Evolutionary conservation across 2,888 invertebrate species (phyloP).

Genomic region (Sinopyrophorus schimmeli): DNA sequence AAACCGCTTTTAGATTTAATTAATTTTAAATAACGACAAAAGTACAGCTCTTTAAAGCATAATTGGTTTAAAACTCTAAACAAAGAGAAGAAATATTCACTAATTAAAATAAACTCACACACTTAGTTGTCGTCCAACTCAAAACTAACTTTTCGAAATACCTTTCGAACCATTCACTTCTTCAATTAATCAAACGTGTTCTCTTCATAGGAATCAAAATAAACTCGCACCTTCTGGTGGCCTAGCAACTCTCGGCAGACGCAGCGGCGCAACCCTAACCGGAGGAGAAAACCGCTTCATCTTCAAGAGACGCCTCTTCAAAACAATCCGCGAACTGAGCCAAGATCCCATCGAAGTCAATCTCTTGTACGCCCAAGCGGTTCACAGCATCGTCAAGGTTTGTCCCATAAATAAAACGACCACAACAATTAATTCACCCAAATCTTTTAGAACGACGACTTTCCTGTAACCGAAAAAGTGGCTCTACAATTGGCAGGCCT

Average conservation of each 20-base stretch:
- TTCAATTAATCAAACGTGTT: background rate
- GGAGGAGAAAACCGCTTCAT: slow-evolving; percentile 90
- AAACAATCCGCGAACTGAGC: slow-evolving; percentile 84
- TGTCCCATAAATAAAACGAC: too few species aligned
- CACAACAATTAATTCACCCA: too few species aligned
- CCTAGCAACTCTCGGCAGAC: slow-evolving; percentile 58
- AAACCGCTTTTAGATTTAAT: too few species aligned
- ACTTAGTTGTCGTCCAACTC: too few species aligned
- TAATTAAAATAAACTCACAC: too few species aligned
- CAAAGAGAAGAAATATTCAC: too few species aligned
- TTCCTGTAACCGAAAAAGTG: slow-evolving; percentile 92
- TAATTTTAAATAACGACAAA: too few species aligned
- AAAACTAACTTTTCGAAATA: too few species aligned
- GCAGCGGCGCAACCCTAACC: slow-evolving; percentile 69
- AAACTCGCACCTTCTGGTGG: slow-evolving; percentile 49
- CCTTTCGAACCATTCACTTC: background rate
- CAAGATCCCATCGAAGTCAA: slow-evolving; percentile 96
- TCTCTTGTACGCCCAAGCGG: slow-evolving; percentile 91
- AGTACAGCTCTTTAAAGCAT: too few species aligned
- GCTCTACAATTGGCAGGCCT: slow-evolving; percentile 91
- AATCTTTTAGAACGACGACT: slow-evolving; percentile 87
- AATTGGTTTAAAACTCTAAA: too few species aligned
- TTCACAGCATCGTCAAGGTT: slow-evolving; percentile 93
- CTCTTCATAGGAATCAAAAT: slow-evolving; percentile 50
- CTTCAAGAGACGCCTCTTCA: slow-evolving; percentile 88